These are phyloP conservation scores for Mastigias papua DNA, from an alignment of 30 jellyfish, hydroid and myxozoan species.

Conservation along the genomic window DNA sequence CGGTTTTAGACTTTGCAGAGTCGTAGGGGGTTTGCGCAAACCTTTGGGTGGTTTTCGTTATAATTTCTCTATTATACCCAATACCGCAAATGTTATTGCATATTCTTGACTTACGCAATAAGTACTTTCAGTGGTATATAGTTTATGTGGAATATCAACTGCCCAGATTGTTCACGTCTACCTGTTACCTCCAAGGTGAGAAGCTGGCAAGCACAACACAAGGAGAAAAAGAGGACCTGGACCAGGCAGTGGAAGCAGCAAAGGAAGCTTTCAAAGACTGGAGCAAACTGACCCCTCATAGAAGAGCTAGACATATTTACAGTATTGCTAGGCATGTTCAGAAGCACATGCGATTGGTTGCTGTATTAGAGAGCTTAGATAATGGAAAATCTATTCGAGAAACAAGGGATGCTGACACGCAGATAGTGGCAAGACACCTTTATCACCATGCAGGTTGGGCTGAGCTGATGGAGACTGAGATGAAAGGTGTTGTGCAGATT, in stretches of 20 bases:
- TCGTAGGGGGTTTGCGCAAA: too few relatives aligned
- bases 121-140: too few relatives aligned
- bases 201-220: slow-evolving; percentile 91
- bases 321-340: slow-evolving; percentile 98
- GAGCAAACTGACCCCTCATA: slow-evolving; percentile 85
- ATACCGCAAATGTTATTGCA: too few relatives aligned
- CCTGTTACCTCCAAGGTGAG: slow-evolving; percentile 81
- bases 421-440: slow-evolving; percentile 93
- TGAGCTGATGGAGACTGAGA: slow-evolving; percentile 93
- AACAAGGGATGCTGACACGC: slow-evolving; percentile 94
- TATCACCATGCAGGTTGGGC: slow-evolving; percentile 99
- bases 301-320: slow-evolving; percentile 88
- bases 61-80: too few relatives aligned
- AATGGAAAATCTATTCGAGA: slow-evolving; percentile 98
- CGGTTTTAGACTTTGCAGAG: too few relatives aligned
- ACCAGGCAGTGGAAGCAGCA: slow-evolving; percentile 94
- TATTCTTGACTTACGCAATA: too few relatives aligned
- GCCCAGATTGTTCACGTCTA: too few relatives aligned
- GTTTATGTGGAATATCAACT: too few relatives aligned
- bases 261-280: slow-evolving; percentile 82
- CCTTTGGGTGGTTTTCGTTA: too few relatives aligned
- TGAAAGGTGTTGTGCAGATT: slow-evolving; percentile 78
- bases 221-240: slow-evolving; percentile 87
- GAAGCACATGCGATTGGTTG: slow-evolving; percentile 91
- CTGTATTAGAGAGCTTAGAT: slow-evolving; percentile 96